A percentile compares a stretch with the other conserved stretches of the same genome.
Conservation (phyloP, 1,140 invertebrate species). For the Apis cerana region DNA sequence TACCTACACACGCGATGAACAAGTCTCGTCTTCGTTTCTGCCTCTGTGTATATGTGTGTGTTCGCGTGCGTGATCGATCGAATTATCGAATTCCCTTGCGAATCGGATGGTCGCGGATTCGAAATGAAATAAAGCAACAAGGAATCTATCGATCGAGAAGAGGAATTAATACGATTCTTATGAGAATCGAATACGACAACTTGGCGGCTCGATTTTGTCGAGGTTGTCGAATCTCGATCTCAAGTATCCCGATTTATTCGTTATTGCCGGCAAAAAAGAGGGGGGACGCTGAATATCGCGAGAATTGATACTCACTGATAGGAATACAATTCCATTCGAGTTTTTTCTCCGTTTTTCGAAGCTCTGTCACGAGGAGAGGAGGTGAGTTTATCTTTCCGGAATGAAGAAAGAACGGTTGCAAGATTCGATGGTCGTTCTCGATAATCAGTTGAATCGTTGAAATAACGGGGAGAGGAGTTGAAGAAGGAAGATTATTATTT, state of each 20-base stretch:
- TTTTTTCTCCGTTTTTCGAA: neutral
- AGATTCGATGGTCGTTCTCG: neutral
- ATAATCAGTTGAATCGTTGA: neutral
- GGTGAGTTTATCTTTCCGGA: neutral
- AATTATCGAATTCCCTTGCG: too few relatives aligned
- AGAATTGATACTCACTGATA: constrained; percentile 8
- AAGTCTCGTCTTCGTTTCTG: too few relatives aligned
- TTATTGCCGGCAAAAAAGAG: neutral
- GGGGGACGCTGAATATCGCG: neutral
- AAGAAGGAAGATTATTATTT: too few relatives aligned
- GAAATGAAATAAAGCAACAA: too few relatives aligned
- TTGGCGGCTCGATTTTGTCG: constrained; percentile 6
- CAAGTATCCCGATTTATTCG: neutral
- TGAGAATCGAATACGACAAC: constrained; percentile 7
- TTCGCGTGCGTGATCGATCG: too few relatives aligned
- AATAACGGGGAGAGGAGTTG: neutral
- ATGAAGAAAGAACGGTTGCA: too few relatives aligned
- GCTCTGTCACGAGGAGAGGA: neutral
- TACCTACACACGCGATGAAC: neutral
- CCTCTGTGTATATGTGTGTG: too few relatives aligned
- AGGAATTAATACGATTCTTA: neutral
- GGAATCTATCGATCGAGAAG: too few relatives aligned
- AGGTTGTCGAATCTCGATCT: neutral
- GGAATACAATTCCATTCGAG: neutral
- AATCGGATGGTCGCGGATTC: too few relatives aligned